phyloP scores from a whole-genome alignment of 2,113 vertebrate species.

The Boleophthalmus pectinirostris region DNA sequence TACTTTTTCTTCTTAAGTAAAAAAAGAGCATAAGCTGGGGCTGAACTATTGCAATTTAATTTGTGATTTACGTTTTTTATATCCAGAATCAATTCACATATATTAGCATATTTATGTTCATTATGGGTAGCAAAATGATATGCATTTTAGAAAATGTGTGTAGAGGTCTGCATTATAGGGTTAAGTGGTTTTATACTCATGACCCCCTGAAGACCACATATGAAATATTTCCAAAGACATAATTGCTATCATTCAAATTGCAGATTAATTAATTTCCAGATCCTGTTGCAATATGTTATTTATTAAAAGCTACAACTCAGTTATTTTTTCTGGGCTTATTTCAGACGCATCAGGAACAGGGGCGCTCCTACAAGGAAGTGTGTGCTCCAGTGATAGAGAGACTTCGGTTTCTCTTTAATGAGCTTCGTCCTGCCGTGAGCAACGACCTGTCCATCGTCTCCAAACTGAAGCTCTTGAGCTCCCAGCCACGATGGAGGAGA shows the following conservation, averaged over 20 bases:
- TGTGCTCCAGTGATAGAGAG: slow-evolving; percentile 97
- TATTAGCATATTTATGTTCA: no score
- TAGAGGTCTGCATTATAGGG: no score
- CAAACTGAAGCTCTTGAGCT: slow-evolving; percentile 92
- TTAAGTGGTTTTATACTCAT: no score
- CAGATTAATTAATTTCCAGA: no score
- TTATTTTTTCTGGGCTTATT: background rate
- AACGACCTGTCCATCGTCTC: slow-evolving; percentile 95
- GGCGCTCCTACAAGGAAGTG: slow-evolving; percentile 97
- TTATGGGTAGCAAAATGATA: no score
- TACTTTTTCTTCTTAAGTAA: background rate
- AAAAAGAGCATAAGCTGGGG: no score
- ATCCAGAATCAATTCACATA: no score
- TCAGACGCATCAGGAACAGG: slow-evolving; percentile 98
- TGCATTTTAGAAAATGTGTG: no score
- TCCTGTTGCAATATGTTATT: background rate
- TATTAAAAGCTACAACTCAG: background rate
- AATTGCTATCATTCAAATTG: no score
- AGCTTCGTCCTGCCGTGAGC: slow-evolving; percentile 93
- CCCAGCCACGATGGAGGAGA: slow-evolving; percentile 92
- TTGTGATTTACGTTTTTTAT: no score
- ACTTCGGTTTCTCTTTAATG: slow-evolving; percentile 94
- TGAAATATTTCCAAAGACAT: no score
- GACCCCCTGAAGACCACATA: background rate
- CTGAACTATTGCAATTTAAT: no score